Evolutionary conservation across 2,113 vertebrate species (phyloP), one percentile per base, ranked within the genome.

Genomic region (Ophthalmolycus amberensis): DNA sequence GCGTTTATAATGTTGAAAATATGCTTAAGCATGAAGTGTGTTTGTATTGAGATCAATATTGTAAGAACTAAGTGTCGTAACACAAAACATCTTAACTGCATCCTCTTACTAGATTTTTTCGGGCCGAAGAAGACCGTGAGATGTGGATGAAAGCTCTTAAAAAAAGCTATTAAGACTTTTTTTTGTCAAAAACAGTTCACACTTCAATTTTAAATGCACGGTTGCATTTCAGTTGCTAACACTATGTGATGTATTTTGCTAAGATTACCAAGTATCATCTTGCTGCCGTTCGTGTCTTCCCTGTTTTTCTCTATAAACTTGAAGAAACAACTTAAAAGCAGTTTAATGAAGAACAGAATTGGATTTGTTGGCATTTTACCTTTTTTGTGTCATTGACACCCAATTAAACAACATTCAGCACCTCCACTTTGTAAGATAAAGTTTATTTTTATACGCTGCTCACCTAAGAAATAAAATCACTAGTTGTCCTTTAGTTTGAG

Each of bases 371-470:
- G 5, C 7, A 9, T 50, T 71, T 44, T 14, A 9, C 6, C 38
- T 29, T 59, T 44, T 34, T 12, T 0, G 3, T 27, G 71, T 7
- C n/a, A 6, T 15, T 42, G 22, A 66, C 1, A 2, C n/a, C 63
- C 32, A 6, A 11, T 44, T 25, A 72, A 58, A 52, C 46, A 4
- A 22, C 2, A 4, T 38, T 25, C 64, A 10, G 27, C 80, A 7
- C 68, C 58, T 64, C 72, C 65, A 58, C 76, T 54, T 76, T 76
- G 63, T 79, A 50, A 59, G 42, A 42, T 75, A 71, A 67, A 80
- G 44, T 82, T 90, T 87, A 82, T 89, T 86, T 88, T 88, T 84
- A 38, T 84, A 86, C 9, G 83, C 85, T 86, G 80, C 80, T 82
- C 75, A 75, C 78, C 83, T 62, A 75, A 80, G 71, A 89, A 37